A percentile compares a stretch with the other conserved stretches of the same genome.
These are phyloP conservation scores for Polyommatus icarus DNA, from an alignment of 2,888 invertebrate species.

Conservation along the genomic window DNA sequence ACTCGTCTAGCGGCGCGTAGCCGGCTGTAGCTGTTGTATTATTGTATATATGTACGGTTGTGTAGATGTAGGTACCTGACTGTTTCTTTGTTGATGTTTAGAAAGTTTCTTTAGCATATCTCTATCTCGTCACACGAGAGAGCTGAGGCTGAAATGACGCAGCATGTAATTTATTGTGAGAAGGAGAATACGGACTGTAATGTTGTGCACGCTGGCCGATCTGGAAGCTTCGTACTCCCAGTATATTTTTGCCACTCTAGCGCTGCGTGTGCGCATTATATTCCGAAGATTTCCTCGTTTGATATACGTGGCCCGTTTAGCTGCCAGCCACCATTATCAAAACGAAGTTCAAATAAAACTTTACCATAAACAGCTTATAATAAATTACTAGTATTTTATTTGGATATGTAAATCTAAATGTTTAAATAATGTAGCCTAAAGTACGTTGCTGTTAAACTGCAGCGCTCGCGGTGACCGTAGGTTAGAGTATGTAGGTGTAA, in stretches of 20 bases:
- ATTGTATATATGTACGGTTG: conserved; percentile 31
- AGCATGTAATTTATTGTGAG: conserved; percentile 40
- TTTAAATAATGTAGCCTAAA: conserved; percentile 6
- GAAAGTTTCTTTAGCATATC: conserved; percentile 39
- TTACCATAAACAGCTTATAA: conserved; percentile 5
- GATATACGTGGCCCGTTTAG: not conserved
- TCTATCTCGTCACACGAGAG: conserved; percentile 34
- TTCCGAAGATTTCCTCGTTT: not conserved
- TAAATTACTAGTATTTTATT: not conserved
- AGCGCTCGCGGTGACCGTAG: not conserved
- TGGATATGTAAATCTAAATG: conserved; percentile 7
- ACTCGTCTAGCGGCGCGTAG: conserved; percentile 38
- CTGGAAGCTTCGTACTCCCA: not conserved
- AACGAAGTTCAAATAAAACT: not conserved
- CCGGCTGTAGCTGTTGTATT: conserved; percentile 1
- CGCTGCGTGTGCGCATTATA: not conserved
- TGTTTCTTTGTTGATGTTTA: conserved; percentile 55
- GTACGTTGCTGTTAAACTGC: not conserved
- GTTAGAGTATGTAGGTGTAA: conserved; percentile 5
- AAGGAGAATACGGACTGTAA: not conserved
- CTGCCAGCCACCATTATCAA: not conserved
- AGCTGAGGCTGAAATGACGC: conserved; percentile 36
- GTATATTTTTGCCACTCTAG: not conserved
- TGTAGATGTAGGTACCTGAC: conserved; percentile 65
- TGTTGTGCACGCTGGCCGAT: not conserved